Evolutionary conservation across 2,113 vertebrate species (phyloP), one percentile per base, ranked within the genome.

Genomic region (Theristicus caerulescens): DNA sequence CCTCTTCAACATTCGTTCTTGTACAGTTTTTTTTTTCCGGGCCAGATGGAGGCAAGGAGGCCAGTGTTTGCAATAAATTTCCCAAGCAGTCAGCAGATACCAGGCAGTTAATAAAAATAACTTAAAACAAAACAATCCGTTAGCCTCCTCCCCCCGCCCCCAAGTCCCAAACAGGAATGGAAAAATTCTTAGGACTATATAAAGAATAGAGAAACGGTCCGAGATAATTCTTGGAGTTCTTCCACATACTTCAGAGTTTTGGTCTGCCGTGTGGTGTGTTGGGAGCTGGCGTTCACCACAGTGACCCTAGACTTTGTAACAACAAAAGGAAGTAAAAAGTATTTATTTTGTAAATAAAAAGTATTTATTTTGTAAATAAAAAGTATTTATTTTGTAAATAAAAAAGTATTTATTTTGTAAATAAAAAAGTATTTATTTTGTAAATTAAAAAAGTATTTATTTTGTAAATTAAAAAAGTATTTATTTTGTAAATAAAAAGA

Each of bases 131-230:
- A 78, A 79, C 93, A 94, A 58, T 82, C 83, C 13, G 0, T 71
- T 69, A 31, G 38, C 25, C 67, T 84, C 58, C 62, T 49, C 13
- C 13, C 78, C 3, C 82, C 4, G 5, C 69, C 54, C 87, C 61
- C 40, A 6, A 82, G 27, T 82, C 91, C 95, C 49, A 92, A 96
- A 94, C 84, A 73, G 95, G 95, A 94, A 92, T 93, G 94, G 93
- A 96, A 96, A 96, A 92, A 96, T 93, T 92, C 85, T 95, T 77
- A 81, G 74, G 87, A 70, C 94, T 97, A 94, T 96, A 95, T 95
- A 95, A 90, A 96, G 88, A 66, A 42, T 21, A 74, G 91, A 91
- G 91, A 86, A 91, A 92, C 2, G 15, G 73, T 49, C 84, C 55
- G 81, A 96, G 93, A 86, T 94, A 58, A 96, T 94, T 94, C 94